Conservation (phyloP, 1,140 invertebrate species). For the Brachionus sp. region DNA sequence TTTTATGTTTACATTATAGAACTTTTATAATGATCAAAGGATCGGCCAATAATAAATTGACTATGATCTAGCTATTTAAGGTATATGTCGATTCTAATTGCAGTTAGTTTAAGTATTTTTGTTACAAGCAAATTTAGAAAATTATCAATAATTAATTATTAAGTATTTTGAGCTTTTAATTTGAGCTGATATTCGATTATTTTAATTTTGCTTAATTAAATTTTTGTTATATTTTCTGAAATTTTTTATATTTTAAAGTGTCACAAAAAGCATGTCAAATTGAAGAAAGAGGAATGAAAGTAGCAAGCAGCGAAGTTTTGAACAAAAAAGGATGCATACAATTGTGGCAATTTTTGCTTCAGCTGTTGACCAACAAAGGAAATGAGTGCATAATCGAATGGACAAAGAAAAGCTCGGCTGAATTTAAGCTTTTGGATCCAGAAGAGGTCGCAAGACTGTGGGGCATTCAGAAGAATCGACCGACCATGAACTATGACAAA, state of each 20-base stretch:
- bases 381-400: slow-evolving; percentile 86
- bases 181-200: slow-evolving; percentile 10
- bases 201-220: not conserved
- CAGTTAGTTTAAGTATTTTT: not conserved
- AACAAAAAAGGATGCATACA: slow-evolving; percentile 73
- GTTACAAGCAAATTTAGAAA: not conserved
- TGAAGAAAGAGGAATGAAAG: not conserved
- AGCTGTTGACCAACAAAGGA: slow-evolving; percentile 67
- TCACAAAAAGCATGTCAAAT: slow-evolving; percentile 30
- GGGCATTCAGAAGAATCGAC: slow-evolving; percentile 69
- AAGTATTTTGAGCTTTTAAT: slow-evolving; percentile 38
- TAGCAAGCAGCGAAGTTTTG: not conserved
- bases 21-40: not conserved
- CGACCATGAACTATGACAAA: slow-evolving; percentile 96
- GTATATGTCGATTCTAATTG: not conserved
- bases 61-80: not conserved
- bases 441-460: slow-evolving; percentile 73
- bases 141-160: not conserved
- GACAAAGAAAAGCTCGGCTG: slow-evolving; percentile 83
- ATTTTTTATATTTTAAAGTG: not conserved
- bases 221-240: not conserved
- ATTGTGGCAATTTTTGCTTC: slow-evolving; percentile 88
- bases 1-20: not conserved
- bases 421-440: slow-evolving; percentile 88
- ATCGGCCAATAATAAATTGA: not conserved